Evolutionary conservation across 2,888 invertebrate genomes (phyloP), one percentile per base, ranked within the genome.

Genomic region (Drosophila peninsularis): DNA sequence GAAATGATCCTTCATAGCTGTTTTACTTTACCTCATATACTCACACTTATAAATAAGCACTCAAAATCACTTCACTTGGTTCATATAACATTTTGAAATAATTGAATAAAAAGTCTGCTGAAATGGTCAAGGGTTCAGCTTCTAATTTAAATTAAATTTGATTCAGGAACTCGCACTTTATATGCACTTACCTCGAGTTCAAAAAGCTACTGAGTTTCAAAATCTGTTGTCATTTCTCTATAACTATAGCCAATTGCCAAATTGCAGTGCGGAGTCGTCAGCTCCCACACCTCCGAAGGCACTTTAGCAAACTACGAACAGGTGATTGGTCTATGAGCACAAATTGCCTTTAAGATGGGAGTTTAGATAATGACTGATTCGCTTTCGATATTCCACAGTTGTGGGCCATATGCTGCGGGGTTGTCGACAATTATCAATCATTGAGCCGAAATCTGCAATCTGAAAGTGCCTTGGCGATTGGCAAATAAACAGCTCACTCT

Each of bases 401-500:
- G 32, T 44, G 27, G 7, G 6, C 56, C 68, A 42, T 47, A 49
- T 67, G 44, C 14, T 11, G 4, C 52, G 34, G 62, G 62, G 71
- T 39, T 69, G 54, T 39, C 50, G 56, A n/a, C 47, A 56, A 64
- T 75, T 75, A 75, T 69, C 80, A 62, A 79, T 77, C 64, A 68
- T 39, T 34, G 56, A 53, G 49, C 41, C 47, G 21, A 32, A 68
- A 72, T 55, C 58, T 47, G 50, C 55, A 55, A 76, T 56, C 60
- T 32, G 21, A 34, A 78, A 76, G 64, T 78, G 79, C 61, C 58
- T 44, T 45, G 58, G 53, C 80, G 75, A 79, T 75, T 54, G 50
- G 27, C 78, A 58, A 77, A 80, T 78, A 78, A 78, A 78, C 78
- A 78, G 65, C 68, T 78, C 80, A 80, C 77, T 75, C 64, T 45